phyloP scores from a whole-genome alignment of 2,113 vertebrate genomes.

The Cyanoderma ruficeps region DNA sequence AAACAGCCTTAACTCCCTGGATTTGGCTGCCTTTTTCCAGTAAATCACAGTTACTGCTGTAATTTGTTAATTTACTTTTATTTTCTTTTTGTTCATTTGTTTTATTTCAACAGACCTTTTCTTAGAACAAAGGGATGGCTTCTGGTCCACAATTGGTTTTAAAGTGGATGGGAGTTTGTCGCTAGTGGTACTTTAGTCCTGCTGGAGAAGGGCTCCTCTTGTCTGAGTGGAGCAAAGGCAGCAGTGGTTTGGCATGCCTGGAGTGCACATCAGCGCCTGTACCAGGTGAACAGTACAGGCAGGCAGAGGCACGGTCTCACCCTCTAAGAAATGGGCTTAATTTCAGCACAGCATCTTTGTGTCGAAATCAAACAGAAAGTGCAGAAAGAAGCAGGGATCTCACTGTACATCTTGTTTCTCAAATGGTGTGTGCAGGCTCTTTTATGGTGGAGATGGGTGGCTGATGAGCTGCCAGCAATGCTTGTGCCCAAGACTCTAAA shows the following conservation, averaged over 20 bases:
- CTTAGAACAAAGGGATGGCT: not conserved
- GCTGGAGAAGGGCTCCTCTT: not conserved
- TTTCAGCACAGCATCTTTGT: not conserved
- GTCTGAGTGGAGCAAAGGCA: not conserved
- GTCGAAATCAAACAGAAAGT: not conserved
- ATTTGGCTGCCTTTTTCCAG: not conserved
- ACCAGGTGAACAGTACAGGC: not conserved
- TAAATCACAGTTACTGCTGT: not conserved
- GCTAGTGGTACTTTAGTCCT: not conserved
- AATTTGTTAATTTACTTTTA: not conserved
- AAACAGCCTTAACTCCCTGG: not conserved
- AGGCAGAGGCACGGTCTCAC: not conserved
- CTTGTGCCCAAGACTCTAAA: not conserved
- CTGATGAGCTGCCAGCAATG: not conserved
- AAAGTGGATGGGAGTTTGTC: not conserved
- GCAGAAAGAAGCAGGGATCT: not conserved
- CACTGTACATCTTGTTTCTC: not conserved
- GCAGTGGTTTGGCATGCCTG: not conserved
- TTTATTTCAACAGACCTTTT: not conserved
- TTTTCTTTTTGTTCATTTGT: not conserved
- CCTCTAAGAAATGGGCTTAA: not conserved
- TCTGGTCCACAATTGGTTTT: not conserved
- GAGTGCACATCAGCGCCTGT: fast-evolving
- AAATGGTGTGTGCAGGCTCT: not conserved
- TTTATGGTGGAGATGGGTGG: not conserved